A percentile compares a stretch with the other conserved stretches of the same genome.
Evolutionary conservation across 2,113 vertebrate genomes (phyloP).

Genomic region (Stegastes partitus): DNA sequence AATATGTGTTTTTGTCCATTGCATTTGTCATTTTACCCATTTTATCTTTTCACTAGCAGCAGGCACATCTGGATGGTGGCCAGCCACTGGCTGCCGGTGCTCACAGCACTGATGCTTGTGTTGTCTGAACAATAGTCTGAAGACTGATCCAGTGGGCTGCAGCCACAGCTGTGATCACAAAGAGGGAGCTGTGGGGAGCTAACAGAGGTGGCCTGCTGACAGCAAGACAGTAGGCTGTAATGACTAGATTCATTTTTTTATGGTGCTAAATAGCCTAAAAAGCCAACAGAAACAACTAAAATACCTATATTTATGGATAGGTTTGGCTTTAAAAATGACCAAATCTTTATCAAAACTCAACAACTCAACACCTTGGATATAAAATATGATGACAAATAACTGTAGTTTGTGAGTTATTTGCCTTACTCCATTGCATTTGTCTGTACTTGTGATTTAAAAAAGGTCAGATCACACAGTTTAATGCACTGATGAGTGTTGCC

Average conservation of each 20-base stretch:
- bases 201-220: conserved; percentile 13
- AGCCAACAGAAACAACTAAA: neutral
- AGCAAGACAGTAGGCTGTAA: conserved; percentile 4
- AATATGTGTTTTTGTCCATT: neutral
- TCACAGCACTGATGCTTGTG: conserved; percentile 35
- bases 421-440: too few relatives aligned
- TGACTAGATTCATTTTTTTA: conserved; percentile 2
- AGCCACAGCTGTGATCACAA: conserved; percentile 46
- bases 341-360: too few relatives aligned
- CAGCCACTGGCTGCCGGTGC: conserved; percentile 45
- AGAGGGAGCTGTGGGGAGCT: conserved; percentile 14
- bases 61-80: conserved; percentile 41
- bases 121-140: conserved; percentile 50
- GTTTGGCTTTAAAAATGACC: too few relatives aligned
- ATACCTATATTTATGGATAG: too few relatives aligned
- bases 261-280: neutral
- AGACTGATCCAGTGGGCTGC: conserved; percentile 45
- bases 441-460: too few relatives aligned
- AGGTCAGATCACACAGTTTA: too few relatives aligned
- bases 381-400: too few relatives aligned
- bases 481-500: too few relatives aligned
- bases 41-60: conserved; percentile 34
- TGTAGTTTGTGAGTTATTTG: too few relatives aligned
- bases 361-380: too few relatives aligned
- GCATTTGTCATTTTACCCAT: neutral